Evolutionary conservation across 2,113 vertebrate genomes (phyloP), one percentile per base, ranked within the genome.

Genomic region (Trematocara variabile): DNA sequence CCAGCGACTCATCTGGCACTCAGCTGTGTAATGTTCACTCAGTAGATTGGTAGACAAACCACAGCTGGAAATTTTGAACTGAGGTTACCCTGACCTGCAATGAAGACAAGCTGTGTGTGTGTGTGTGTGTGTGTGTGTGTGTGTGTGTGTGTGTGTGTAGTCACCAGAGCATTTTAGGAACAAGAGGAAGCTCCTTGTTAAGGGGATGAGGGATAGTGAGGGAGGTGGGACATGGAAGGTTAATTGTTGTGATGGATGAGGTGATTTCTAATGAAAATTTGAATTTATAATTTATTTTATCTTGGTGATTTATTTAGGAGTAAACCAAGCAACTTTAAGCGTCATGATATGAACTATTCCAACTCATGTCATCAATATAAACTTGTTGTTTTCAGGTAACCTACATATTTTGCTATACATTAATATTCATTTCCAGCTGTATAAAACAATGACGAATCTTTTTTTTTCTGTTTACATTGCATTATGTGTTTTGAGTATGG

Each of bases 21-120:
- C 52, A 70, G 80, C 78, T 85, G 81, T 83, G 84, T 79, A 78
- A 83, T 68, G 68, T 86, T 82, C 65, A 48, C 34, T 77, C 44
- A 73, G 37, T 70, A 75, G 85, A 83, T 30, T 77, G 83, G 50
- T 14, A 34, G 79, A 79, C 22, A 86, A 81, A 89, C 12, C 30
- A 46, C 37, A 37, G 84, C 54, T 79, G 56, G 73, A 79, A 77
- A 58, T 34, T 60, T 28, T 82, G 80, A 81, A 50, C 55, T 22
- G 46, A 84, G 28, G 6, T 53, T 34, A 52, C 54, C 44, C 63
- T 78, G 77, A 83, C 79, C 79, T 48, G 81, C 63, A 60, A 75
- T 22, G 80, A 55, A 68, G 75, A 80, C 56, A 30, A 30, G 3
- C 41, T 30, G 1, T 73, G 39, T 65, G 16, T 63, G 20, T 13